phyloP scores from a whole-genome alignment of 2,888 invertebrate species.

The Margaritifera margaritifera region DNA sequence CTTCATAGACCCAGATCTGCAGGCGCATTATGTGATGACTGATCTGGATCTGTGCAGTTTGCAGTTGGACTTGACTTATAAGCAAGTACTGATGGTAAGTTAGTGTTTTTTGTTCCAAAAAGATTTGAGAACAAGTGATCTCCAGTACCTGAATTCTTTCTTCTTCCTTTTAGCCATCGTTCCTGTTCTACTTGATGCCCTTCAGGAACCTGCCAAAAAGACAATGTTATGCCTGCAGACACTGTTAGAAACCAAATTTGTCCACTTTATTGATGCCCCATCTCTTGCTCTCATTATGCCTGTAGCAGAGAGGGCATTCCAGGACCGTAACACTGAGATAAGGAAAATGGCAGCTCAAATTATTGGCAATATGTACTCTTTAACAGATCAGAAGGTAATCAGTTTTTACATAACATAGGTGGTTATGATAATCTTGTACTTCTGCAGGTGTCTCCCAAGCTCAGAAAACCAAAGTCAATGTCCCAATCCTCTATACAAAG shows the following conservation, averaged over 20 bases:
- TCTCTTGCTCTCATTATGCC: slow-evolving; percentile 99
- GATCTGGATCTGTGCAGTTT: too few relatives aligned
- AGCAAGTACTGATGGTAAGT: too few relatives aligned
- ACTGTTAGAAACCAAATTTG: slow-evolving; percentile 84
- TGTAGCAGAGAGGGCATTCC: slow-evolving; percentile 96
- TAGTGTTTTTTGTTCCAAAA: background rate
- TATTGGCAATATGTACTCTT: slow-evolving; percentile 99
- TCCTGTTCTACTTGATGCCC: slow-evolving; percentile 83
- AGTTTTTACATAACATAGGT: too few relatives aligned
- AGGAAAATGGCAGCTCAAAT: slow-evolving; percentile 99
- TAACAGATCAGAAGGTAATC: slow-evolving; percentile 92
- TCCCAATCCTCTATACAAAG: too few relatives aligned
- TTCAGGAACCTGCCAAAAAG: slow-evolving; percentile 96
- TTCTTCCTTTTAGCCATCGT: slow-evolving; percentile 71
- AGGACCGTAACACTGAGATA: slow-evolving; percentile 97
- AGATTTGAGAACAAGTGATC: background rate
- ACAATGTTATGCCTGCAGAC: slow-evolving; percentile 95
- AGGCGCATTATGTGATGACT: too few relatives aligned
- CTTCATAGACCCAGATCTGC: too few relatives aligned
- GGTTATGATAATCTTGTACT: too few relatives aligned
- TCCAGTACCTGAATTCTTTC: background rate
- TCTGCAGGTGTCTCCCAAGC: too few relatives aligned
- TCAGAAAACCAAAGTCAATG: too few relatives aligned
- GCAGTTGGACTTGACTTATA: too few relatives aligned
- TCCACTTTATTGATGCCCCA: slow-evolving; percentile 99